Evolutionary conservation across 2,888 invertebrate species (phyloP).

Genomic region (Heteromyza rotundicornis): DNA sequence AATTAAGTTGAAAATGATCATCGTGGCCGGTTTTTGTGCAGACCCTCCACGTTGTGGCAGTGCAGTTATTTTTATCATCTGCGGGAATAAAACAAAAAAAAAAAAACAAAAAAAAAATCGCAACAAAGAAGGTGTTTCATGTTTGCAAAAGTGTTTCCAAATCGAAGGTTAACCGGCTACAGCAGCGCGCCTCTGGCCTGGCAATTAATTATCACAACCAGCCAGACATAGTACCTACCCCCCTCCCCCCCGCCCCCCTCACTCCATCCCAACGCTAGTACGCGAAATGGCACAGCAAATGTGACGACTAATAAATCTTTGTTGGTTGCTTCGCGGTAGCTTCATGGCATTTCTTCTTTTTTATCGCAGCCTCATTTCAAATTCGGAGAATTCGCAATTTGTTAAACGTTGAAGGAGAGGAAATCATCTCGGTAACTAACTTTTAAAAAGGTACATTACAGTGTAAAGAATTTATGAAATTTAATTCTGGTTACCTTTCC

Average conservation of each 20-base stretch:
- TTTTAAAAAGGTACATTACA: no score
- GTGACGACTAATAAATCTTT: constrained; percentile 14
- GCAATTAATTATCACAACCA: constrained; percentile 10
- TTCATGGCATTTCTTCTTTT: not conserved
- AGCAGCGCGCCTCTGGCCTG: not conserved
- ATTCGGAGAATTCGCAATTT: constrained; percentile 12
- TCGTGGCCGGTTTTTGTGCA: not conserved
- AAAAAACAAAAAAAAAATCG: no score
- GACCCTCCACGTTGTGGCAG: constrained; percentile 10
- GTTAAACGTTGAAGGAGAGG: not conserved
- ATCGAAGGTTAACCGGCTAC: not conserved
- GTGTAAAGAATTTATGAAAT: no score
- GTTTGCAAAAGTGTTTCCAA: constrained; percentile 14
- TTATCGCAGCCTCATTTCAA: not conserved
- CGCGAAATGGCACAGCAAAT: constrained; percentile 6
- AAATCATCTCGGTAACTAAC: no score
- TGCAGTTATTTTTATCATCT: not conserved
- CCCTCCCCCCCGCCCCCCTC: no score
- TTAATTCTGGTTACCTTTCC: no score
- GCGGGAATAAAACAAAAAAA: no score
- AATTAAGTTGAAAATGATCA: constrained; percentile 18
- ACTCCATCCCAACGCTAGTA: no score
- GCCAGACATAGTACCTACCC: no score
- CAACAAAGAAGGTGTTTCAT: constrained; percentile 19
- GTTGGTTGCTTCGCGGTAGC: constrained; percentile 1